Evolutionary conservation across 2,797 vertebrate species (phyloP).

Genomic region (Champsocephalus gunnari): DNA sequence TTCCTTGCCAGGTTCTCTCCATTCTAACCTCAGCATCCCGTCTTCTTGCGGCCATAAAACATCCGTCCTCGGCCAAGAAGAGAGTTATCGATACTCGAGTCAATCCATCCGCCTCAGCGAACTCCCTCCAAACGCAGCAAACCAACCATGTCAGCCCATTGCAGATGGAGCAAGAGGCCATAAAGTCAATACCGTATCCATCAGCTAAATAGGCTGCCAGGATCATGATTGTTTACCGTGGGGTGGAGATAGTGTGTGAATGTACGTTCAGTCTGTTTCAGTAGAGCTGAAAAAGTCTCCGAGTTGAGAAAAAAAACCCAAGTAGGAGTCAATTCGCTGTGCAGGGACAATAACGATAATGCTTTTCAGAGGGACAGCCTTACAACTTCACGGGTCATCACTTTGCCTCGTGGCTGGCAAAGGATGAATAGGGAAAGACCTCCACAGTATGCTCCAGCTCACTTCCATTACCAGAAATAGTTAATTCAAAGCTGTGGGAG

Average conservation of each 20-base stretch:
- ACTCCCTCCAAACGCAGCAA: constrained; percentile 67
- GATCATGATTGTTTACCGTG: constrained; percentile 69
- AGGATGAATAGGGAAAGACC: constrained; percentile 58
- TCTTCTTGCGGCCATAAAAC: constrained; percentile 54
- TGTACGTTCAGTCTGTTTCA: constrained; percentile 17
- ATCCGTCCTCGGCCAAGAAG: constrained; percentile 51
- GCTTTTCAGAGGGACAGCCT: constrained; percentile 16
- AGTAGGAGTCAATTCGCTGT: constrained; percentile 27
- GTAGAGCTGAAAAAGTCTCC: constrained; percentile 35
- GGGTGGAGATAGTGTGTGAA: constrained; percentile 22
- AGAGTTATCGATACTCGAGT: constrained; percentile 73
- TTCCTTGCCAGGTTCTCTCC: constrained; percentile 23
- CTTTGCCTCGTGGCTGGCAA: constrained; percentile 22
- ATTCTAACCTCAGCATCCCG: constrained; percentile 55
- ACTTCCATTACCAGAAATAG: constrained; percentile 57
- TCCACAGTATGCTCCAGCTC: constrained; percentile 28
- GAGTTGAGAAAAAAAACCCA: constrained; percentile 32
- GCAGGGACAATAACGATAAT: constrained; percentile 33
- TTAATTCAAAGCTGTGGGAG: constrained; percentile 31
- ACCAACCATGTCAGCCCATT: constrained; percentile 74
- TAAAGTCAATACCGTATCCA: constrained; percentile 80
- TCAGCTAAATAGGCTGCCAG: constrained; percentile 77
- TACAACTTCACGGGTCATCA: constrained; percentile 55
- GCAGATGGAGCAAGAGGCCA: constrained; percentile 71
- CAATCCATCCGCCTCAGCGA: constrained; percentile 71